phyloP scores from a whole-genome alignment of 2,888 invertebrate genomes.

The Panopea generosa region DNA sequence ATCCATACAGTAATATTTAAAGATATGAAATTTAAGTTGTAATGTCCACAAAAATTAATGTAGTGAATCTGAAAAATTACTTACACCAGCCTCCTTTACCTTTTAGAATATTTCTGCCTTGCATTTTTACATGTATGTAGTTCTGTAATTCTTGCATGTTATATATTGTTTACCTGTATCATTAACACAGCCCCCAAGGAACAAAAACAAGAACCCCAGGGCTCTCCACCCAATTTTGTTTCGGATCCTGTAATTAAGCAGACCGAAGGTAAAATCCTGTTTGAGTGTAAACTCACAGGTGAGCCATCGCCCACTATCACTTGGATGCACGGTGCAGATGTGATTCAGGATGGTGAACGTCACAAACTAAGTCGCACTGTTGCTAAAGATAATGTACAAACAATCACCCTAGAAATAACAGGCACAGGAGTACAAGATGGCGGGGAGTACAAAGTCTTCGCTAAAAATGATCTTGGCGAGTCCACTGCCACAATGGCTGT shows the following conservation, averaged over 20 bases:
- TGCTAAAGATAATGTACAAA: conserved; percentile 90
- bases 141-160: too few relatives aligned
- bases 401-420: conserved; percentile 94
- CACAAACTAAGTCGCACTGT: conserved; percentile 86
- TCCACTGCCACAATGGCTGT: conserved; percentile 97
- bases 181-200: conserved; percentile 29
- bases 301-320: conserved; percentile 92
- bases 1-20: too few relatives aligned
- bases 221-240: conserved; percentile 93
- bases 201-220: conserved; percentile 60
- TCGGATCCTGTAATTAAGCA: conserved; percentile 99
- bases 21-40: too few relatives aligned
- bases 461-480: conserved; percentile 96
- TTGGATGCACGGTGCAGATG: conserved; percentile 96
- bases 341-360: conserved; percentile 92
- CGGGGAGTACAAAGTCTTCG: conserved; percentile 97
- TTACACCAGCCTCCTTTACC: too few relatives aligned
- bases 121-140: too few relatives aligned
- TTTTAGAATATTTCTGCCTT: too few relatives aligned
- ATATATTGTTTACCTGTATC: conserved; percentile 16
- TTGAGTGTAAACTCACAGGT: conserved; percentile 81
- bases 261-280: conserved; percentile 92
- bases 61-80: too few relatives aligned
- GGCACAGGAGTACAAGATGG: conserved; percentile 92
- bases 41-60: too few relatives aligned